A percentile compares a stretch with the other conserved stretches of the same genome.
These are phyloP conservation scores for Siderastrea siderea DNA, from an alignment of 92 coral and sea anemone genomes.

Conservation along the genomic window DNA sequence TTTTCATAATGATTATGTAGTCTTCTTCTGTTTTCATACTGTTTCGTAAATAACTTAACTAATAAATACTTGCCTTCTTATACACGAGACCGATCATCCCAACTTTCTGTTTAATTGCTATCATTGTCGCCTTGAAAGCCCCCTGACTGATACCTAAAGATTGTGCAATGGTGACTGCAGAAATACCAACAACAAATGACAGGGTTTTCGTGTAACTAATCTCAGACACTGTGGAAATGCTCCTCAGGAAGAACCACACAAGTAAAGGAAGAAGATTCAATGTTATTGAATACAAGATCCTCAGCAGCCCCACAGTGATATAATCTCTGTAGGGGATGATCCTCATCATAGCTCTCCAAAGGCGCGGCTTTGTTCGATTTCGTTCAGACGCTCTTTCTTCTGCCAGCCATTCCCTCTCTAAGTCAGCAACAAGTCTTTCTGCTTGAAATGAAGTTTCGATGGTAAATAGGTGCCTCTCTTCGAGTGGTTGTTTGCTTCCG, in stretches of 20 bases:
- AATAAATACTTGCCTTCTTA: conserved; percentile 5
- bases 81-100: not conserved
- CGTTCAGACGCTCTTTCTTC: too few relatives aligned
- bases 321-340: not conserved
- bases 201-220: not conserved
- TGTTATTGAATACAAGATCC: not conserved
- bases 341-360: conserved; percentile 1
- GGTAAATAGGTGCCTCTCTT: not conserved
- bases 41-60: too few relatives aligned
- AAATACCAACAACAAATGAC: not conserved
- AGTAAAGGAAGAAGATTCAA: not conserved
- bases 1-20: too few relatives aligned
- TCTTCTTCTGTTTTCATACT: too few relatives aligned
- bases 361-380: too few relatives aligned
- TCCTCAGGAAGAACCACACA: not conserved
- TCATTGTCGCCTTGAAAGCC: not conserved
- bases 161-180: not conserved
- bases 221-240: not conserved
- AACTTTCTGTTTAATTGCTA: not conserved
- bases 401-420: too few relatives aligned
- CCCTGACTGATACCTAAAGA: not conserved
- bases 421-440: too few relatives aligned
- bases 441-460: too few relatives aligned
- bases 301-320: not conserved
- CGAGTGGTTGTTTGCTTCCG: not conserved